Evolutionary conservation across 1,140 invertebrate species (phyloP).

Genomic region (Heliconius hewitsoni): DNA sequence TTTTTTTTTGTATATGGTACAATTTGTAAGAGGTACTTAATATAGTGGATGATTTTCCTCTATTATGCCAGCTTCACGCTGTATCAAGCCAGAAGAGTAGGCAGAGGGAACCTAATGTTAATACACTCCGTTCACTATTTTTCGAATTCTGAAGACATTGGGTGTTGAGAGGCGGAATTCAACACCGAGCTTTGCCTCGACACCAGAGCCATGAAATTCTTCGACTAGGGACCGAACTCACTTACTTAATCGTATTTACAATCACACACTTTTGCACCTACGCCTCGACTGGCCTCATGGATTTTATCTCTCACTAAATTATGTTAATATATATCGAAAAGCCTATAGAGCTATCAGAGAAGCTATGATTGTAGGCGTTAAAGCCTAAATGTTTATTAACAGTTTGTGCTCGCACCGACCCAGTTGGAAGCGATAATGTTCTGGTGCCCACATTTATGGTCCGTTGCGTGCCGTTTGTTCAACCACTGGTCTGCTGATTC

Average conservation of each 20-base stretch:
- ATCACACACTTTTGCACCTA: no score
- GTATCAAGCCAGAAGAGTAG: no score
- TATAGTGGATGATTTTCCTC: not conserved
- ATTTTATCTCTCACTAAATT: not conserved
- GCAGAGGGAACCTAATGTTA: no score
- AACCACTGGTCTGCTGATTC: conserved; percentile 44
- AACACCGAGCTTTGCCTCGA: no score
- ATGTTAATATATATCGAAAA: conserved; percentile 1
- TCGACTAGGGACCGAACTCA: no score
- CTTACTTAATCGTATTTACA: no score
- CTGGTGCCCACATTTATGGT: conserved; percentile 50
- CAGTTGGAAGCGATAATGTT: conserved; percentile 51
- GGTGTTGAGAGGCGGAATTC: no score
- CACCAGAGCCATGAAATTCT: no score
- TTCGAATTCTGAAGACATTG: no score
- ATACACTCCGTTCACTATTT: no score
- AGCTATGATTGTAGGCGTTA: conserved; percentile 36
- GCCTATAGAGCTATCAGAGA: conserved; percentile 5
- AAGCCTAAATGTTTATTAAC: conserved; percentile 50
- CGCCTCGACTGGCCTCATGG: no score
- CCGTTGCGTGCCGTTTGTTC: conserved; percentile 47
- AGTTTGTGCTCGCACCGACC: conserved; percentile 45
- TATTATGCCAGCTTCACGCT: no score
- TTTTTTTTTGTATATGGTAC: not conserved
- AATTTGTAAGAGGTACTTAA: not conserved